Conservation (phyloP, 1,140 invertebrate species). For the Tetragonula clypearis region DNA sequence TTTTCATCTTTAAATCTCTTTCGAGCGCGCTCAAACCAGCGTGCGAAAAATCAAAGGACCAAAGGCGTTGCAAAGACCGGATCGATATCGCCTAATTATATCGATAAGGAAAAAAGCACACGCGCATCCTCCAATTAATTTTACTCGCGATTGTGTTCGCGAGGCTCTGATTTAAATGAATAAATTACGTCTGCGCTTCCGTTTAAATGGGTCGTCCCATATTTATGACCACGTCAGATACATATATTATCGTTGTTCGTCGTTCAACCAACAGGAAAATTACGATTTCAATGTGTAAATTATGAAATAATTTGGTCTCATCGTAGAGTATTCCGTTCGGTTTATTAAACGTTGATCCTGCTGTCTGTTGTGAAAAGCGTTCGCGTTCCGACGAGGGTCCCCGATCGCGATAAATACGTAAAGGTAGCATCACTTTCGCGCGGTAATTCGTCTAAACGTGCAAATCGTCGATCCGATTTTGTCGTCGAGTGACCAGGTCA, state of each 20-base stretch:
- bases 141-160: constrained; percentile 45
- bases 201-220: constrained; percentile 62
- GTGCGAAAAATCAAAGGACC: neutral
- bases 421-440: neutral
- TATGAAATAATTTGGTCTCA: constrained; percentile 58
- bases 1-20: too few species aligned
- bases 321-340: constrained; percentile 49
- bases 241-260: constrained; percentile 58
- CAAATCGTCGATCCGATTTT: neutral
- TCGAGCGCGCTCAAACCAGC: neutral
- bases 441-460: neutral
- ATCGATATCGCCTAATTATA: constrained; percentile 32
- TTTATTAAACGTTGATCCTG: neutral
- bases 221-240: constrained; percentile 61
- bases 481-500: neutral
- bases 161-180: constrained; percentile 66
- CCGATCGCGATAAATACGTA: neutral
- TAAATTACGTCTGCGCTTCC: constrained; percentile 63
- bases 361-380: neutral
- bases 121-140: constrained; percentile 62
- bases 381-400: neutral
- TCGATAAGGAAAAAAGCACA: neutral
- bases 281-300: constrained; percentile 66
- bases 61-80: neutral
- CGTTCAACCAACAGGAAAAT: constrained; percentile 54